phyloP scores from a whole-genome alignment of 2,113 vertebrate species.

The Mus pahari region DNA sequence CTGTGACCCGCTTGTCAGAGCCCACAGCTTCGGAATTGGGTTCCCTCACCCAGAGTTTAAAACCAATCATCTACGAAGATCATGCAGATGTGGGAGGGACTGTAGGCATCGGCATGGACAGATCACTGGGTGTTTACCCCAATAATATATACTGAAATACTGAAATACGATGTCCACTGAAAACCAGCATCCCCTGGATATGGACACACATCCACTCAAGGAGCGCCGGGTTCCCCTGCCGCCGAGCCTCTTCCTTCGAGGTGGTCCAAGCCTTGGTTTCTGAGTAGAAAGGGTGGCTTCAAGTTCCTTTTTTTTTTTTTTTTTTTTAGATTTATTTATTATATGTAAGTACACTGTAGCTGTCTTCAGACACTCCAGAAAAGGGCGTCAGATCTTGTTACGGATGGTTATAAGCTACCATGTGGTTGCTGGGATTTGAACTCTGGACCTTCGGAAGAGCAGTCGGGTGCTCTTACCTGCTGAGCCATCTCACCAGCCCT shows the following conservation, averaged over 20 bases:
- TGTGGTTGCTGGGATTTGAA: no score
- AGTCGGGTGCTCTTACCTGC: no score
- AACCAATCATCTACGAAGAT: not conserved
- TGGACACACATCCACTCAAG: accelerated
- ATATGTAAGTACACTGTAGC: no score
- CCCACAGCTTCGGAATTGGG: not conserved
- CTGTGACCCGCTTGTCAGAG: not conserved
- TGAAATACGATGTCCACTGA: no score
- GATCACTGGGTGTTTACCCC: accelerated
- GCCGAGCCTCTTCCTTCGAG: accelerated
- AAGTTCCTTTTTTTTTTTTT: not conserved
- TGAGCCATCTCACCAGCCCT: no score
- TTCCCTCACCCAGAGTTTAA: not conserved
- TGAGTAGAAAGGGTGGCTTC: accelerated
- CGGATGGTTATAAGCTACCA: no score
- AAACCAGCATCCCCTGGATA: not conserved
- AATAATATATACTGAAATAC: not conserved
- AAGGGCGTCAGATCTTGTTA: no score
- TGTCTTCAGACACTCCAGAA: no score
- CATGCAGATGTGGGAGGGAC: accelerated
- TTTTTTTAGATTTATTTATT: no score
- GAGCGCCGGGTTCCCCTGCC: accelerated
- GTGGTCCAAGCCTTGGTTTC: not conserved
- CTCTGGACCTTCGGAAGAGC: no score
- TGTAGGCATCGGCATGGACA: accelerated